Percentiles rank a stretch among this genome's conserved stretches.
phyloP scores from a whole-genome alignment of 1,140 invertebrate species.

The Macrosteles quadrilineatus region DNA sequence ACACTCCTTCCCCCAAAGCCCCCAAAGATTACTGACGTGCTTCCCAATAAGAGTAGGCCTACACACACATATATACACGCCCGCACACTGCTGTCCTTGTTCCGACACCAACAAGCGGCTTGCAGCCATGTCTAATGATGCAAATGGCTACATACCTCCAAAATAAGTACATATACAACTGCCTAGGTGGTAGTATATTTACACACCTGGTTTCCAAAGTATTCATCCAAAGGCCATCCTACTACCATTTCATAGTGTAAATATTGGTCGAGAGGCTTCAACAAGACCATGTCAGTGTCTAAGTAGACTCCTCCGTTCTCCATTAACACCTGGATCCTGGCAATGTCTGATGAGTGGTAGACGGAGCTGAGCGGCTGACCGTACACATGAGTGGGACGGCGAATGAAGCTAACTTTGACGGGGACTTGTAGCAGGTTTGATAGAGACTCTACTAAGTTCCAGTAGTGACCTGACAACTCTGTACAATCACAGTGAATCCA shows the following conservation, averaged over 20 bases:
- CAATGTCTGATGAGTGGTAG: conserved; percentile 50
- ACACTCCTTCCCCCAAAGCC: no score
- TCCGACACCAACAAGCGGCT: no score
- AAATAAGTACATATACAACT: no score
- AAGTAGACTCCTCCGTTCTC: conserved; percentile 51
- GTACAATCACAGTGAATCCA: conserved; percentile 42
- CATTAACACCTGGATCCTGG: conserved; percentile 47
- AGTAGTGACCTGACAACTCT: conserved; percentile 42
- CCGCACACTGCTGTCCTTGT: no score
- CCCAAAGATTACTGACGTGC: no score
- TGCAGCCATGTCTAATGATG: no score
- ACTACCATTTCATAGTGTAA: conserved; percentile 49
- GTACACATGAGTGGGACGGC: conserved; percentile 44
- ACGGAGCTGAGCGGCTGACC: conserved; percentile 46
- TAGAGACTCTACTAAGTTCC: conserved; percentile 36
- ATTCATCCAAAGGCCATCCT: conserved; percentile 48
- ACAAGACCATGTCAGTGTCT: conserved; percentile 50
- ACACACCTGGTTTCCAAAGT: conserved; percentile 46
- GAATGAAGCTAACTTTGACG: conserved; percentile 33
- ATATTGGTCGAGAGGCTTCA: conserved; percentile 49
- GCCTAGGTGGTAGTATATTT: neutral
- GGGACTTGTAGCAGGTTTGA: conserved; percentile 29
- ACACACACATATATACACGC: no score
- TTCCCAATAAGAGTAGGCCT: no score
- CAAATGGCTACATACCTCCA: no score